phyloP scores from a whole-genome alignment of 2,888 invertebrate genomes.

The Pyralis farinalis region DNA sequence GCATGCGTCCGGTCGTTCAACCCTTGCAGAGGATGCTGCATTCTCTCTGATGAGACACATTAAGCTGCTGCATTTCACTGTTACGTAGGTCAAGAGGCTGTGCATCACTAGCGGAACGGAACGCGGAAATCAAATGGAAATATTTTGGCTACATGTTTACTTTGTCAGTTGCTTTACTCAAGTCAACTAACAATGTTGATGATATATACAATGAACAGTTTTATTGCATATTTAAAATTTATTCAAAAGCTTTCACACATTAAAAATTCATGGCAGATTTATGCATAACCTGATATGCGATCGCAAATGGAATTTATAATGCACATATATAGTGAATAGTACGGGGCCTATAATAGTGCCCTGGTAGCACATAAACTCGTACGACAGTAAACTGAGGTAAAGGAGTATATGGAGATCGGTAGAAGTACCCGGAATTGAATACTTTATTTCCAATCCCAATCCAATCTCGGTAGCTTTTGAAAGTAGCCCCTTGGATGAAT shows the following conservation, averaged over 20 bases:
- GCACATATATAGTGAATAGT: too few relatives aligned
- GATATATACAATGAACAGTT: too few relatives aligned
- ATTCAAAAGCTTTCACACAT: too few relatives aligned
- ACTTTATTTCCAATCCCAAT: conserved; percentile 21
- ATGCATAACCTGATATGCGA: too few relatives aligned
- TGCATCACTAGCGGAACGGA: not conserved
- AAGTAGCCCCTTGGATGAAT: conserved; percentile 36
- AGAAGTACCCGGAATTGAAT: conserved; percentile 15
- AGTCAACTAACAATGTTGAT: not conserved
- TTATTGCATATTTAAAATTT: too few relatives aligned
- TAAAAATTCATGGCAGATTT: too few relatives aligned
- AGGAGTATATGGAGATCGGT: conserved; percentile 7
- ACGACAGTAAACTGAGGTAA: conserved; percentile 15
- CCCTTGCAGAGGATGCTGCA: conserved; percentile 65
- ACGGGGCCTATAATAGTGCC: conserved; percentile 13
- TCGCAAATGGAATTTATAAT: too few relatives aligned
- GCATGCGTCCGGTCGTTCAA: conserved; percentile 68
- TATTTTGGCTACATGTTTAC: not conserved
- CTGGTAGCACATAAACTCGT: conserved; percentile 9
- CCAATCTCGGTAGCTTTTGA: conserved; percentile 20
- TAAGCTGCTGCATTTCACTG: conserved; percentile 29
- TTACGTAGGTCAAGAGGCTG: conserved; percentile 20
- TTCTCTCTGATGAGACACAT: conserved; percentile 37
- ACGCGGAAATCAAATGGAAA: not conserved
- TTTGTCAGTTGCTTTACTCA: not conserved